phyloP scores from a whole-genome alignment of 2,113 vertebrate species.

The Pomatostomus ruficeps region DNA sequence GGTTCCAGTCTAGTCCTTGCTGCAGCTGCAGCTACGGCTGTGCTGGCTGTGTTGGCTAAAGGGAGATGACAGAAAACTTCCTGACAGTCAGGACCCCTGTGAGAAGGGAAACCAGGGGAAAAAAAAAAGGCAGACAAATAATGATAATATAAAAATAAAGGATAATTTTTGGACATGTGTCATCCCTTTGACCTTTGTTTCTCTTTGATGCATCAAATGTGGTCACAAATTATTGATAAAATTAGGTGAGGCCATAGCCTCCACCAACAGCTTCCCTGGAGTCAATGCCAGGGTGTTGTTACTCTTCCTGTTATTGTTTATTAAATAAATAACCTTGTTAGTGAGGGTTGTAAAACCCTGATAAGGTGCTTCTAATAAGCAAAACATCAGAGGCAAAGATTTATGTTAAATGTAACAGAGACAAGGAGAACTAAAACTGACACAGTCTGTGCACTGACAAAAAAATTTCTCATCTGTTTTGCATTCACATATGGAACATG shows the following conservation, averaged over 20 bases:
- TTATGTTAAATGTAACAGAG: slow-evolving; percentile 14
- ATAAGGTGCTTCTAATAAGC: slow-evolving; percentile 54
- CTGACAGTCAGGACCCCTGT: not conserved
- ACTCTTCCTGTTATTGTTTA: slow-evolving; percentile 26
- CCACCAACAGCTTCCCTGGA: not conserved
- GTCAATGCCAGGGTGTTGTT: not conserved
- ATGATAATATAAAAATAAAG: not conserved
- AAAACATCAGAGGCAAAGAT: slow-evolving; percentile 14
- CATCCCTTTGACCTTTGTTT: not conserved
- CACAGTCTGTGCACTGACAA: not conserved
- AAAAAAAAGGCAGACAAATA: not conserved
- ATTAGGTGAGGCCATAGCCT: not conserved
- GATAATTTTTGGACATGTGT: not conserved
- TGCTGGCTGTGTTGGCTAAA: not conserved
- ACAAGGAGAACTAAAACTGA: not conserved
- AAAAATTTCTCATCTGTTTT: slow-evolving; percentile 49
- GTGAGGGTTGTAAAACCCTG: slow-evolving; percentile 47
- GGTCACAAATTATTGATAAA: not conserved
- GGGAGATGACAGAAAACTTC: not conserved
- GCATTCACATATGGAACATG: slow-evolving; percentile 46
- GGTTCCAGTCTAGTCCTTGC: not conserved
- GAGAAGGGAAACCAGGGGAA: not conserved
- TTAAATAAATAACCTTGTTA: slow-evolving; percentile 60
- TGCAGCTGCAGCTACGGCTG: not conserved
- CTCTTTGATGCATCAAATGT: not conserved